Evolutionary conservation across 2,888 invertebrate genomes (phyloP), one percentile per base, ranked within the genome.

Genomic region (Watsonalla cultraria): DNA sequence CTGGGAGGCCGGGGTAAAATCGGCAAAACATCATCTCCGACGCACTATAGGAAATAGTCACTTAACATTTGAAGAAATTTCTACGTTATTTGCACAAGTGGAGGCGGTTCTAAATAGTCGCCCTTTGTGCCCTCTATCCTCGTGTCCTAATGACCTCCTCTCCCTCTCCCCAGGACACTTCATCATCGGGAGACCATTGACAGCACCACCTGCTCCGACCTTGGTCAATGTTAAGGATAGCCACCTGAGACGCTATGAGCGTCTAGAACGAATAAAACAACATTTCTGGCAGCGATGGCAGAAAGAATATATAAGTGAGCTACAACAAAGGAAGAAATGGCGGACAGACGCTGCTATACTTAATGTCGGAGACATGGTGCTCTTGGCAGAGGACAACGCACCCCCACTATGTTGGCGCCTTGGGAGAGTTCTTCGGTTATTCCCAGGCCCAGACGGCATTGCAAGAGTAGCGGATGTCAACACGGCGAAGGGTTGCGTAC

Each of bases 241-340:
- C 13, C 24, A 34, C 35, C n/a, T 33, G 15, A 14, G 15, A 24
- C 54, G 61, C 6, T 61, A 58, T 51, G 46, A 52, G 6, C 54
- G 58, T 2, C 34, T 61, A 0, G 57, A 60, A 39, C 54, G 47
- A 24, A 37, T 57, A 2, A 47, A 53, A 0, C 64, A 57, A 45
- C 62, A 61, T 33, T 64, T 63, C 45, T 64, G 62, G 62, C 24
- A 50, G 4, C 47, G 62, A 49, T 64, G 60, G 60, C 54, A 55
- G 11, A 55, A 52, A 13, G 61, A 67, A 51, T 67, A 62, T 14
- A 46, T 67, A 0, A 42, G 54, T 0, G 61, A 62, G 45, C 39
- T 74, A 0, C 71, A 72, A 46, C 66, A 69, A 45, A n/a, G 68
- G 24, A 57, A 58, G 0, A 70, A 72, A 53, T 72, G 71, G 72